These are phyloP conservation scores for Drosophila nannoptera DNA, from an alignment of 1,140 invertebrate genomes.

Conservation along the genomic window DNA sequence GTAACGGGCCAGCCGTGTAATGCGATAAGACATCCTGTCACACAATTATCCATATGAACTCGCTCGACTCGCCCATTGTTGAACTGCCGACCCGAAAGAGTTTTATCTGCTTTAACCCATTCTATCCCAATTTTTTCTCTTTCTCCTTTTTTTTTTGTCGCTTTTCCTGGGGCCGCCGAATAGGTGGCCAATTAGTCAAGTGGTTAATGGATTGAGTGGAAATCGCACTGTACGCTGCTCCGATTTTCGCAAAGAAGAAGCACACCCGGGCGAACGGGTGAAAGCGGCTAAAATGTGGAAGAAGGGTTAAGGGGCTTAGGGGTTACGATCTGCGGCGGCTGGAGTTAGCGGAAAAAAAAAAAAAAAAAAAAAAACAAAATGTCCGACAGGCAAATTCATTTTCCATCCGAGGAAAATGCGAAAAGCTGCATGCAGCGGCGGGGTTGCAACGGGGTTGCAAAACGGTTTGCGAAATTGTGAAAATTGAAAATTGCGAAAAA, in stretches of 20 bases:
- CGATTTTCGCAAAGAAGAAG: conserved; percentile 1
- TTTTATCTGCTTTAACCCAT: conserved; percentile 1
- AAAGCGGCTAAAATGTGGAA: conserved; percentile 34
- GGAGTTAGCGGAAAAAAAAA: too few species aligned
- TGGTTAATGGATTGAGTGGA: conserved; percentile 72
- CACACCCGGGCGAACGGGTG: background rate
- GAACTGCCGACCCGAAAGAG: conserved; percentile 17
- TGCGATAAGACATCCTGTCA: conserved; percentile 59
- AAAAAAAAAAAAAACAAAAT: too few species aligned
- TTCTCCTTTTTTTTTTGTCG: conserved; percentile 29
- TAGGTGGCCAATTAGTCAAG: conserved; percentile 67
- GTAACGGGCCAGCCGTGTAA: conserved; percentile 42
- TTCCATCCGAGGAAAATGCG: conserved; percentile 7
- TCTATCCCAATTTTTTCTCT: conserved; percentile 32
- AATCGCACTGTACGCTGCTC: conserved; percentile 52
- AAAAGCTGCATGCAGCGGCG: too few species aligned
- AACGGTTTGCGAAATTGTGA: conserved; percentile 33
- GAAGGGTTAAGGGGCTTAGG: conserved; percentile 69
- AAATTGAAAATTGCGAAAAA: conserved; percentile 16
- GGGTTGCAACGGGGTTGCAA: conserved; percentile 7
- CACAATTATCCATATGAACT: conserved; percentile 55
- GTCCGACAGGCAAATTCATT: conserved; percentile 40
- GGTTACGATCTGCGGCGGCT: conserved; percentile 48
- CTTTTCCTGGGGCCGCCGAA: background rate
- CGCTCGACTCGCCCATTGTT: conserved; percentile 17